A percentile compares a stretch with the other conserved stretches of the same genome.
phyloP scores from a whole-genome alignment of 2,797 vertebrate genomes.

The Monodelphis domestica region DNA sequence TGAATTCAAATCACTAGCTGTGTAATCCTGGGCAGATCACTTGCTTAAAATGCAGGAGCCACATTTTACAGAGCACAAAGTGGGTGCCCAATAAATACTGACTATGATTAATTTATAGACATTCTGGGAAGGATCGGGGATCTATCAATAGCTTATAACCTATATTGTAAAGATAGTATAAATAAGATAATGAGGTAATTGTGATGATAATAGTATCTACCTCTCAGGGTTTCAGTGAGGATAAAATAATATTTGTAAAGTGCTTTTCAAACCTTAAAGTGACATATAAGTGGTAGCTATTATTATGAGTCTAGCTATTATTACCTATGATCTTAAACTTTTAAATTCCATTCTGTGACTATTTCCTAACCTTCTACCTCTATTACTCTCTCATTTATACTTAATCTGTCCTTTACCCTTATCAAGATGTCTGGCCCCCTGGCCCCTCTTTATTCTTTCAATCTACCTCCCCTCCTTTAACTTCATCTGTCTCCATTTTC shows the following conservation, averaged over 20 bases:
- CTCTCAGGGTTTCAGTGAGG: not conserved
- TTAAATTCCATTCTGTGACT: not conserved
- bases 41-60: not conserved
- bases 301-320: not conserved
- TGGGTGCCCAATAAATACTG: not conserved
- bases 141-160: not conserved
- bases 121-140: not conserved
- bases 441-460: not conserved
- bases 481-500: not conserved
- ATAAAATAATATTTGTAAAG: not conserved
- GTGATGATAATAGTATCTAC: not conserved
- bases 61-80: not conserved
- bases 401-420: not conserved
- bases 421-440: not conserved
- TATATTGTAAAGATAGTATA: not conserved
- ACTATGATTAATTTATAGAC: not conserved
- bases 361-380: not conserved
- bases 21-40: not conserved
- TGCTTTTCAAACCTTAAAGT: not conserved
- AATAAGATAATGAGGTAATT: too few relatives aligned
- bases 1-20: not conserved
- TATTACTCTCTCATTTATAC: not conserved
- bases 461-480: not conserved
- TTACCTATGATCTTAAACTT: not conserved
- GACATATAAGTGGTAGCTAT: not conserved